Conservation (phyloP, 2,113 vertebrate species). For the Triplophysa rosa region DNA sequence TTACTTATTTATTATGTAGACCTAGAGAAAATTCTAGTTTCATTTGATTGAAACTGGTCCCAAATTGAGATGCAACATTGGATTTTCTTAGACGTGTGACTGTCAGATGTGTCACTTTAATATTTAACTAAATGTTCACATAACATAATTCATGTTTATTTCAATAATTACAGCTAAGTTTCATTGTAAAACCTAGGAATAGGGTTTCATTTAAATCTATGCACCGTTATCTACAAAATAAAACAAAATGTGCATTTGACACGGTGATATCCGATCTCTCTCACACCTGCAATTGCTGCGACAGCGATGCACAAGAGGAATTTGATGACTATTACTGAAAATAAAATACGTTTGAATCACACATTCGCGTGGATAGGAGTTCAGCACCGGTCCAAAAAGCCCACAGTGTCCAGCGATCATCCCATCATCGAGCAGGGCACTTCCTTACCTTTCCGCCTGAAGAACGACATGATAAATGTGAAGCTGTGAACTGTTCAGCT, state of each 20-base stretch:
- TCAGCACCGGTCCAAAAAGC: conserved; percentile 15
- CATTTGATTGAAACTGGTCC: too few species aligned
- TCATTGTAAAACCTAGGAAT: too few species aligned
- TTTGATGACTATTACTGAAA: neutral
- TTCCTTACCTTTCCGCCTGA: conserved; percentile 86
- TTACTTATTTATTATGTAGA: too few species aligned
- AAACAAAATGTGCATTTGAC: neutral
- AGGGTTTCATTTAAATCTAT: neutral
- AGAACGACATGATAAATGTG: conserved; percentile 83
- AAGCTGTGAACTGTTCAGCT: conserved; percentile 70
- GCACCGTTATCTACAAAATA: neutral
- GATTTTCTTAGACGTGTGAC: too few species aligned
- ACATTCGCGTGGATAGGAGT: neutral
- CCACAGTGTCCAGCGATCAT: neutral
- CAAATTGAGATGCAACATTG: too few species aligned
- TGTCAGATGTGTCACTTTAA: neutral
- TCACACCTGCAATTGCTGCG: too few species aligned
- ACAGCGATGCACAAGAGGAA: neutral
- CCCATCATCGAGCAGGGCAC: conserved; percentile 35
- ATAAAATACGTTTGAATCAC: neutral
- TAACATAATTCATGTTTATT: neutral
- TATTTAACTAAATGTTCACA: neutral
- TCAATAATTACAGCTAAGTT: neutral
- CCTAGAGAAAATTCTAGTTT: too few species aligned
- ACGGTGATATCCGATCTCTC: neutral